Evolutionary conservation across 2,888 invertebrate species (phyloP), one percentile per base, ranked within the genome.

Genomic region (Pristionchus japonicus): DNA sequence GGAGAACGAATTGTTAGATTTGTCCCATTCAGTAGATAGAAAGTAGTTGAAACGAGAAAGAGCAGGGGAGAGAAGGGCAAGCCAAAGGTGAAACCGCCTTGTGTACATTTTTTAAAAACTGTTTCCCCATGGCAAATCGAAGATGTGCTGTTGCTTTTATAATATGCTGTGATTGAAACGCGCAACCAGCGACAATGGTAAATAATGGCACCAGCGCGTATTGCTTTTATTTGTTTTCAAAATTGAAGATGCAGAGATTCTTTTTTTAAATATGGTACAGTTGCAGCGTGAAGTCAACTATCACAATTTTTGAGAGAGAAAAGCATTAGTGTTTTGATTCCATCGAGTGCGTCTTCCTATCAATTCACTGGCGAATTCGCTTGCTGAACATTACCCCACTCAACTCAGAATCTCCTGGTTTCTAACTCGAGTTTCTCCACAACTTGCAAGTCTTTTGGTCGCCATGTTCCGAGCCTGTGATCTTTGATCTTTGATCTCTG

Each of bases 51-150:
- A 74, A 34, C 37, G 37, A 37, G 70, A 37, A 40, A 40, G 17
- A 15, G 15, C 3, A 15, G n/a, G n/a, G 70, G 27, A 3, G 64
- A 74, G 52, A 74, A 27, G 37, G 20, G 77, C 15, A 87, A 87
- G 31, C 87, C 87, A 3, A 77, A 77, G 67, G 80, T 77, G 77
- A 87, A 87, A 80, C 87, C 87, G 20, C 87, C 87, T 4, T 52
- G 77, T 74, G 87, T 87, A 13, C 31, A 49, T 86, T 47, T 43
- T 43, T 43, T 11, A 11, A 43, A 6, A 43, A 6, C 9, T n/a
- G 11, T 43, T 43, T 11, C 11, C 7, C 52, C 15, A 17, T 17
- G 17, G 11, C 9, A 15, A 15, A 52, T 52, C 17, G 17, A 17
- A 17, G 17, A 11, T 52, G 52, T 17, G 17, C 15, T 13, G 52